A percentile compares a stretch with the other conserved stretches of the same genome.
These are phyloP conservation scores for Microctenopoma lineatum DNA, from an alignment of 2,797 vertebrate genomes.

Conservation along the genomic window DNA sequence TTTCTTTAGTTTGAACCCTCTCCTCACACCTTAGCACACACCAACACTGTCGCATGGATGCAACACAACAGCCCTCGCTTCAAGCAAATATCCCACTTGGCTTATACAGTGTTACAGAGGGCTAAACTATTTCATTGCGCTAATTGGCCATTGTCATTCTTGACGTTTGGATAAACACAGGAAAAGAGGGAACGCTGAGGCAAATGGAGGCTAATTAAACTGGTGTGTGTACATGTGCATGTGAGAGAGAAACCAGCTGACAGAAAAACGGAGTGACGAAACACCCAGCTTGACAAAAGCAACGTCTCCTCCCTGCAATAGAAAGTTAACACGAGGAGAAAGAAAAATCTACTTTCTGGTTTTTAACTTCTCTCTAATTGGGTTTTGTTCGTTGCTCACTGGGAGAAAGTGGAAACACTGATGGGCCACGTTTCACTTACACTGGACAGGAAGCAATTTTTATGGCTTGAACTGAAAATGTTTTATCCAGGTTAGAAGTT, in stretches of 20 bases:
- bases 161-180: constrained; percentile 93
- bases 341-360: constrained; percentile 42
- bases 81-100: constrained; percentile 65
- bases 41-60: neutral
- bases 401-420: constrained; percentile 43
- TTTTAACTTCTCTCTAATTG: constrained; percentile 67
- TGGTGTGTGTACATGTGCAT: constrained; percentile 61
- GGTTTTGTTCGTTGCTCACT: constrained; percentile 56
- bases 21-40: constrained; percentile 19
- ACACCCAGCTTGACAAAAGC: constrained; percentile 66
- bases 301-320: constrained; percentile 52
- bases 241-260: constrained; percentile 77
- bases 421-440: constrained; percentile 27
- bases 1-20: constrained; percentile 40
- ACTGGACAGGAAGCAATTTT: constrained; percentile 26
- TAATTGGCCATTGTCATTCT: constrained; percentile 92
- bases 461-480: constrained; percentile 5
- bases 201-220: constrained; percentile 95
- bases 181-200: constrained; percentile 89
- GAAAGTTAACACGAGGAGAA: constrained; percentile 50
- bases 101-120: constrained; percentile 77
- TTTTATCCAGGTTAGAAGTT: constrained; percentile 21
- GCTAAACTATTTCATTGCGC: constrained; percentile 92
- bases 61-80: constrained; percentile 44
- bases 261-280: constrained; percentile 74